These are phyloP conservation scores for Ophioderma brevispina DNA, from an alignment of 35 echinoderm and acorn worm species.

Conservation along the genomic window DNA sequence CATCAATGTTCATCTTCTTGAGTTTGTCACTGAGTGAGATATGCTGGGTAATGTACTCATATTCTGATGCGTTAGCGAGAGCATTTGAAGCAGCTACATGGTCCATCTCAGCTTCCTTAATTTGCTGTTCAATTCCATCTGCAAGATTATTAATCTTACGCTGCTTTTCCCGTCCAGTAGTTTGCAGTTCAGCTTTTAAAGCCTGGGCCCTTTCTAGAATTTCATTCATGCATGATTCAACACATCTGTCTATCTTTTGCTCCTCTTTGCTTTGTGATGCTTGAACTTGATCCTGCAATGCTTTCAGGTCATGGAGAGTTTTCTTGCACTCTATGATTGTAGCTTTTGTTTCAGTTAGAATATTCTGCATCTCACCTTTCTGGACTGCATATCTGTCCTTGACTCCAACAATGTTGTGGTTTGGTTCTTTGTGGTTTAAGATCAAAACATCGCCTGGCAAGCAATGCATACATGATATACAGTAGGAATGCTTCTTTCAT, in stretches of 20 bases:
- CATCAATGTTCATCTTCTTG: background rate
- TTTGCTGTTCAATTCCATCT: background rate
- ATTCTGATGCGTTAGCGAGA: background rate
- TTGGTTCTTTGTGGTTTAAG: background rate
- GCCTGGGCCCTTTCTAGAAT: too few relatives aligned
- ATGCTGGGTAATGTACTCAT: background rate
- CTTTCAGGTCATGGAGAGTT: too few relatives aligned
- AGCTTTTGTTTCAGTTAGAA: too few relatives aligned
- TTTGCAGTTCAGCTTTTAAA: background rate
- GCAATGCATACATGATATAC: background rate
- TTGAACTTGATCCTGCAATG: too few relatives aligned
- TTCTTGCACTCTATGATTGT: too few relatives aligned
- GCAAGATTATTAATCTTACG: background rate
- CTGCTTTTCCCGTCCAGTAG: background rate
- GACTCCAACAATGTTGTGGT: background rate
- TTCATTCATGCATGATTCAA: too few relatives aligned
- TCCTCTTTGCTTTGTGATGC: too few relatives aligned
- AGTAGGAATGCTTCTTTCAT: background rate
- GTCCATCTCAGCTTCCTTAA: background rate
- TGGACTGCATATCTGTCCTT: background rate
- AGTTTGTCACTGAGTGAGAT: background rate
- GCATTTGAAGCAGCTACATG: background rate
- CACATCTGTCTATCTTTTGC: too few relatives aligned
- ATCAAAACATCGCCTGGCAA: background rate
- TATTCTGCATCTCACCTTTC: background rate